These are phyloP conservation scores for Miichthys miiuy DNA, from an alignment of 2,797 vertebrate species.

Conservation along the genomic window DNA sequence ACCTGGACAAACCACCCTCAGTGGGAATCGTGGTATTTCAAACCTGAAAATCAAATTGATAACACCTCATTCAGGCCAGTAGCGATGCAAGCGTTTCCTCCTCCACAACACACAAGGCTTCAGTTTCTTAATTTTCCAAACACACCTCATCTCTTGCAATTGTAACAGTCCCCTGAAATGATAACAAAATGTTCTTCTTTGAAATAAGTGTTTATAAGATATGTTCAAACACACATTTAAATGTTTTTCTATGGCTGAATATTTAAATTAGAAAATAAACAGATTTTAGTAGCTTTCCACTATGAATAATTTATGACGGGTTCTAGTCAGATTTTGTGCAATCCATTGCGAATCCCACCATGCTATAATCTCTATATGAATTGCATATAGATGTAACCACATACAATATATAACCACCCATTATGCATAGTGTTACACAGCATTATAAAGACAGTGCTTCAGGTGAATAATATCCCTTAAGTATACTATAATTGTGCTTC, in stretches of 20 bases:
- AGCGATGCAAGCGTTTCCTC: neutral
- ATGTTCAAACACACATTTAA: neutral
- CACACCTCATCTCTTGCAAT: neutral
- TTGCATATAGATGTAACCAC: neutral
- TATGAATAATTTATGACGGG: constrained; percentile 38
- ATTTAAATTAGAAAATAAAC: constrained; percentile 16
- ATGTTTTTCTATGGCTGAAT: constrained; percentile 4
- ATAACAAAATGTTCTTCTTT: neutral
- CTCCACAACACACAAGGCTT: neutral
- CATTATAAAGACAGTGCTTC: constrained; percentile 31
- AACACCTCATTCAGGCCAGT: neutral
- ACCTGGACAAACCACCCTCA: constrained; percentile 23
- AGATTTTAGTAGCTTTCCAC: constrained; percentile 4
- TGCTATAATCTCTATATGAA: neutral
- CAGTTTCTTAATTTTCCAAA: constrained; percentile 12
- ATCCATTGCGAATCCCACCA: neutral
- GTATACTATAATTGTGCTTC: constrained; percentile 26
- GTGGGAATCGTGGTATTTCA: constrained; percentile 21
- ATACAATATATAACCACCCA: constrained; percentile 5
- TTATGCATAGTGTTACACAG: constrained; percentile 19
- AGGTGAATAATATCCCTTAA: constrained; percentile 28
- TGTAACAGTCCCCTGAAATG: neutral
- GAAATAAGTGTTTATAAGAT: no score
- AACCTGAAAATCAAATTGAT: constrained; percentile 20
- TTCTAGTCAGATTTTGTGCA: constrained; percentile 21